Evolutionary conservation across 2,113 vertebrate species (phyloP).

Genomic region (Cavia aperea): DNA sequence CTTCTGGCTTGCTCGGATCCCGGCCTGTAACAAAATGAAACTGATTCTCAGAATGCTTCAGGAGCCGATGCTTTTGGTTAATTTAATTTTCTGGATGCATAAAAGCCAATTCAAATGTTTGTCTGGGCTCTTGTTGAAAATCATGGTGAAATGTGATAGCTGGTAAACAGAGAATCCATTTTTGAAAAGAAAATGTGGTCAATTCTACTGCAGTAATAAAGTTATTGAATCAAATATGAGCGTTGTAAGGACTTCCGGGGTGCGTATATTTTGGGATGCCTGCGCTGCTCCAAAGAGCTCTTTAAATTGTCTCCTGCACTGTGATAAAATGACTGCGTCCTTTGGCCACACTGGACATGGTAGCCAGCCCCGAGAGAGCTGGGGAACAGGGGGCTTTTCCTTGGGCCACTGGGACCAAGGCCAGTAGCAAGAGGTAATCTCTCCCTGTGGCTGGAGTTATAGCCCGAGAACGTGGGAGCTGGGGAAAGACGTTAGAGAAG

Average conservation of each 20-base stretch:
- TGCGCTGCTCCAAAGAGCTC: neutral
- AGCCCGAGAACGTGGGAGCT: rapidly evolving
- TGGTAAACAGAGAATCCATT: neutral
- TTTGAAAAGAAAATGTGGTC: neutral
- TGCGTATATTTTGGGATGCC: neutral
- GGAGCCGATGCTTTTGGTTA: neutral
- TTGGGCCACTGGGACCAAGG: neutral
- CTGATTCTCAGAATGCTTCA: neutral
- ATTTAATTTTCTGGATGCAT: conserved; percentile 16
- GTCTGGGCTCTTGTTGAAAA: neutral
- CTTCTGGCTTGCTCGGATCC: neutral
- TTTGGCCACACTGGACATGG: rapidly evolving
- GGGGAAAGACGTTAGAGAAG: rapidly evolving
- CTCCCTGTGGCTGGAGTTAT: neutral
- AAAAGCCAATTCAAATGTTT: conserved; percentile 16
- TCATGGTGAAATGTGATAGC: neutral
- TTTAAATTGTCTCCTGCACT: rapidly evolving
- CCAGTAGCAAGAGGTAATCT: neutral
- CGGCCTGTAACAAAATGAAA: conserved; percentile 15
- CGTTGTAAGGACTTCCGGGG: neutral
- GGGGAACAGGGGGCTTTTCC: neutral
- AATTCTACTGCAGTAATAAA: rapidly evolving
- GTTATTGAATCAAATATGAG: rapidly evolving
- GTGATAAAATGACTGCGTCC: neutral
- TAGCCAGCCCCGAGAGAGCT: neutral